A percentile compares a stretch with the other conserved stretches of the same genome.
These are phyloP conservation scores for Brenthis ino DNA, from an alignment of 2,888 invertebrate genomes.

Conservation along the genomic window DNA sequence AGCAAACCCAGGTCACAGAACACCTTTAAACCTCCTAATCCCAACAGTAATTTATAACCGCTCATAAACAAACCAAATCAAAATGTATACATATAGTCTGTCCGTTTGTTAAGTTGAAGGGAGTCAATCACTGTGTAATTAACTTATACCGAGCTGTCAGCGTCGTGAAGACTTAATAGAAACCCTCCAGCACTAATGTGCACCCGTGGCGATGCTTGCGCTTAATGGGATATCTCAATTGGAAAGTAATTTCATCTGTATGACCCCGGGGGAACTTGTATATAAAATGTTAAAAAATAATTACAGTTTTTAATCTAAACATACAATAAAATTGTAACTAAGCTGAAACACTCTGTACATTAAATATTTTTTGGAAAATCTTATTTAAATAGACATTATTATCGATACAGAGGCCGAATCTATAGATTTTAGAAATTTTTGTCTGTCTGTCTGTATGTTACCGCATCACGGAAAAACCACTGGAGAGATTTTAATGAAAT, in stretches of 20 bases:
- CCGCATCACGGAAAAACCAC: too few species aligned
- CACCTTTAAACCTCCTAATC: neutral
- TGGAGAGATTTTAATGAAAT: too few species aligned
- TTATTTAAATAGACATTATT: too few species aligned
- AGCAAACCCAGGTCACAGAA: neutral
- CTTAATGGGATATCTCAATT: neutral
- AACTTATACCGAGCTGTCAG: conserved; percentile 42
- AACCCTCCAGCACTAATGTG: conserved; percentile 33
- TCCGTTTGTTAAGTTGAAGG: conserved; percentile 28
- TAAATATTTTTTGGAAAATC: too few species aligned
- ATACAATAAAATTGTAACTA: too few species aligned
- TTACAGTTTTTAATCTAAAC: neutral
- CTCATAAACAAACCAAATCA: conserved; percentile 21
- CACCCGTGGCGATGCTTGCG: conserved; percentile 12
- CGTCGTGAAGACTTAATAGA: conserved; percentile 41
- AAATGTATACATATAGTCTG: conserved; percentile 24
- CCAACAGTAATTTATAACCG: conserved; percentile 1
- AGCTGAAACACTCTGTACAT: too few species aligned
- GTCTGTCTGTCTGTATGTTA: too few species aligned
- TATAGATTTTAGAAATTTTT: too few species aligned
- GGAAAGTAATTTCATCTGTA: neutral
- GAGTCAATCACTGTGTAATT: conserved; percentile 42
- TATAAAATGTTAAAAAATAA: neutral
- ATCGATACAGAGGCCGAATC: too few species aligned
- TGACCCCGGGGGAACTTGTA: neutral